Evolutionary conservation across 2,797 vertebrate species (phyloP), one percentile per base, ranked within the genome.

Genomic region (Silurus lanzhouensis): DNA sequence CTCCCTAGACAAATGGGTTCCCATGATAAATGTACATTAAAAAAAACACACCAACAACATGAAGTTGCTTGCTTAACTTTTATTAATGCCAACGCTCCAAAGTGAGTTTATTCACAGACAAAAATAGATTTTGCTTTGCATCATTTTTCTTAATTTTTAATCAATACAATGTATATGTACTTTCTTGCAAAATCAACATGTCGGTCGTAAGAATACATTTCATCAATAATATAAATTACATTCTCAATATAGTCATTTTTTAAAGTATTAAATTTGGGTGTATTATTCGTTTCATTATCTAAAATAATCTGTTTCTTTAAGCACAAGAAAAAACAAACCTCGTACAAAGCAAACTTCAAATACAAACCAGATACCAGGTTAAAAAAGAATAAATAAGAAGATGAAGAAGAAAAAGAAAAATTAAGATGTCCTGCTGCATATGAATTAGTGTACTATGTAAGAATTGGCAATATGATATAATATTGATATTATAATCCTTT

Each of bases 141-240:
- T 85, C 83, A 89, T 85, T 86, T 88, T 91, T 89, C 88, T 84
- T 48, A 1, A 48, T 48, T 48, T 5, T 48, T 48, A 52, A 5
- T 8, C 90, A 88, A 89, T 91, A 91, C 90, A 90, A 89, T 78
- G 88, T 87, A 66, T 83, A 89, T 91, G 89, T 92, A 93, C 90
- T 15, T 81, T 19, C 58, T 83, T 74, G 27, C 88, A 66, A 88
- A 82, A 81, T 88, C 87, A 87, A 86, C 77, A 88, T 22, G 76
- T 86, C 82, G 6, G 31, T 63, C 44, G 76, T 60, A 38, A 81
- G 57, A 78, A 86, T 66, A 81, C 6, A 80, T 72, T 87, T 86
- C 70, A 86, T 87, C 81, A 70, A 5, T 70, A 25, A 75, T 85
- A 85, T n/a, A 83, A 89, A 89, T 75, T 72, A 85, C 88, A 85